Evolutionary conservation across 1,140 invertebrate genomes (phyloP), one percentile per base, ranked within the genome.

Genomic region (Heliconius nattereri): DNA sequence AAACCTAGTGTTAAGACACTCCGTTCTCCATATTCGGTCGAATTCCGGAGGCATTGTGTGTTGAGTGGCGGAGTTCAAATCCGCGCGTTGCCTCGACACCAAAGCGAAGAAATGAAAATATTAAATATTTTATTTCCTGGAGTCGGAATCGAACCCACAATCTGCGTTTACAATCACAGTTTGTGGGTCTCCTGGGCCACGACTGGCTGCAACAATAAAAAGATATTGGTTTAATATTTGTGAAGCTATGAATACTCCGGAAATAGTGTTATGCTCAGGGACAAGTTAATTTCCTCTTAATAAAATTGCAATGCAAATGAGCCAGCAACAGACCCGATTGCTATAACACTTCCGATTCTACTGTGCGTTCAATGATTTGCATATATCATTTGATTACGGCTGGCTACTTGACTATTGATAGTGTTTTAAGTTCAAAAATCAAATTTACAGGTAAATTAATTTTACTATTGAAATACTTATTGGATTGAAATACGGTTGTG

Each of bases 281-380:
- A 77, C 45, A 77, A 77, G 70, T 77, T 77, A 77, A 77, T 77
- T 77, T 77, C 70, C 66, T 72, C 76, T 77, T 77, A 77, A 77
- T 77, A 72, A 77, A 77, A 77, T 77, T 45, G 40, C 76, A 77
- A 77, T 77, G 66, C 76, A 77, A 77, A 77, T 77, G 45, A 77
- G 76, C 57, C 45, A 71, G 49, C 76, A 71, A 32, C 76, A 72
- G 66, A 76, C 76, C 26, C 40, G 45, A 77, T 77, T 77, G 76
- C 76, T 71, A 77, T 77, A 77, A 71, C 19, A 77, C 76, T 76
- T 76, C 75, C 75, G 75, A 49, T 77, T 40, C 70, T 77, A 52
- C 45, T 76, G 26, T 45, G 75, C 71, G 45, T 77, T 72, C 26
- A 45, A 72, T 70, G 32, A 77, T 77, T 77, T 72, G 70, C 76